These are phyloP conservation scores for Hylaeus anthracinus DNA, from an alignment of 1,140 invertebrate species.

Conservation along the genomic window DNA sequence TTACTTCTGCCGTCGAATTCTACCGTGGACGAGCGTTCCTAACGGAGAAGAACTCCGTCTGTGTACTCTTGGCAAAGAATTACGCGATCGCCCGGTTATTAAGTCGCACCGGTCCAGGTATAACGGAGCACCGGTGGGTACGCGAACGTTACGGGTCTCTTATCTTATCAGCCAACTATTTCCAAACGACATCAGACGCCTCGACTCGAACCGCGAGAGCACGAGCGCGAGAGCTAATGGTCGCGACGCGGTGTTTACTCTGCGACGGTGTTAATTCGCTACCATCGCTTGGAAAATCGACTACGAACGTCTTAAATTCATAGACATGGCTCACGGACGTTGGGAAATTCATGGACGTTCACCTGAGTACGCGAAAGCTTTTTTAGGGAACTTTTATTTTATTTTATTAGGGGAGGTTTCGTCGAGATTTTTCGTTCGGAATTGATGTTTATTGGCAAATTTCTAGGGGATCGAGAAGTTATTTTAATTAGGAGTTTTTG, in stretches of 20 bases:
- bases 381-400: no score
- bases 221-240: not conserved
- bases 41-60: not conserved
- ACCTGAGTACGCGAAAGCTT: no score
- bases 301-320: no score
- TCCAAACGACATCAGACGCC: not conserved
- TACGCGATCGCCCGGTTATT: not conserved
- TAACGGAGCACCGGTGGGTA: not conserved
- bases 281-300: not conserved
- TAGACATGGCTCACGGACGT: no score
- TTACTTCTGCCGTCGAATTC: constrained; percentile 12
- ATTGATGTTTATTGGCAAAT: no score
- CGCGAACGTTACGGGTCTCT: not conserved
- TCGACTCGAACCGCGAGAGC: not conserved
- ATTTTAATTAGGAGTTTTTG: no score
- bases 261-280: not conserved
- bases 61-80: not conserved
- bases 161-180: constrained; percentile 32
- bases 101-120: not conserved
- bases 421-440: no score
- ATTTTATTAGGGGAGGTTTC: no score
- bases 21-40: not conserved
- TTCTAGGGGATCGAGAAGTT: no score
- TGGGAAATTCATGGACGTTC: no score
- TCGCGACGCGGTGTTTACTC: not conserved